Evolutionary conservation across 92 coral and sea anemone genomes (phyloP), one percentile per base, ranked within the genome.

Genomic region (Ricordea florida): DNA sequence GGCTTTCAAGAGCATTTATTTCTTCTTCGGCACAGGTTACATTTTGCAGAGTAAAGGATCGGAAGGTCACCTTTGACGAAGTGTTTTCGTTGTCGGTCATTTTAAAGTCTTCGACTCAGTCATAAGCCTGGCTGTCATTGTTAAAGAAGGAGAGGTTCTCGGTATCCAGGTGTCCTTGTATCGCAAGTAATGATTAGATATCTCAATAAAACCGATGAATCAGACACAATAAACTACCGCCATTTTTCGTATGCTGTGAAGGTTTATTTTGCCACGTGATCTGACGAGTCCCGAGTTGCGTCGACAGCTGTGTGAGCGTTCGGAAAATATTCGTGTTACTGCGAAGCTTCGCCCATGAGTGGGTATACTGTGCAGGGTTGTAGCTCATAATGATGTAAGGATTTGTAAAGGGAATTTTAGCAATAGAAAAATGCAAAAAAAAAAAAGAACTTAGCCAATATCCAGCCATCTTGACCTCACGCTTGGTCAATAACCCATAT

Each of bases 221-320:
- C 20, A 30, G 37, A 9, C 74, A 67, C 25, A 67, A 31, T 31
- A 40, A 38, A 73, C 28, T 58, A 43, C 80, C 80, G 80, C 80
- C 80, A 73, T 73, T 73, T 73, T 73, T 73, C 70, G 60, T 73
- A 58, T 58, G 31, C 51, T 11, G 30, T 53, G 65, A 34, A 60
- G 49, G 50, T 76, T 87, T 87, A 81, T 87, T 87, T 76, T 87
- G 84, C 88, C 92, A 87, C 92, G 84, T 87, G 92, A 87, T 30
- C 57, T 36, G 41, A 66, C 0, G 6, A 10, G 25, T 18, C 28
- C 7, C 15, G 16, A 0, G 45, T 38, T 4, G 4, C 80, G 80
- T n/a, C n/a, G n/a, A n/a, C n/a, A n/a, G n/a, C n/a, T n/a, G n/a
- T n/a, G n/a, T n/a, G n/a, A n/a, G n/a, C n/a, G n/a, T n/a, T n/a